Evolutionary conservation across 2,888 invertebrate genomes (phyloP).

Genomic region (Boloria selene): DNA sequence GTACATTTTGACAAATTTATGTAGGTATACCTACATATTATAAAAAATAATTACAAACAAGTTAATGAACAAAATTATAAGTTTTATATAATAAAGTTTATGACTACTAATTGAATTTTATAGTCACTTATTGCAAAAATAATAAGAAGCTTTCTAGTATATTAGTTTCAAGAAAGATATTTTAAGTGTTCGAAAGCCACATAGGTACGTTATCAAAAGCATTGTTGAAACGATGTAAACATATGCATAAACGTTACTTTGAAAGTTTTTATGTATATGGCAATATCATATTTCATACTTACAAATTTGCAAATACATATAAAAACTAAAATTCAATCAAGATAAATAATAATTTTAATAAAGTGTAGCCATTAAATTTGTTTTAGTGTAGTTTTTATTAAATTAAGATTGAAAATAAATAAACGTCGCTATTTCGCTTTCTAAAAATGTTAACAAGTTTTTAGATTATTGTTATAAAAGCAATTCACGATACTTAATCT

Average conservation of each 20-base stretch:
- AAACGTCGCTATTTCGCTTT: conserved; percentile 36
- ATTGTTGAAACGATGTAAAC: conserved; percentile 1
- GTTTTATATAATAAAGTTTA: too few relatives aligned
- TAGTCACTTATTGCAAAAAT: too few relatives aligned
- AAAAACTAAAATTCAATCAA: conserved; percentile 37
- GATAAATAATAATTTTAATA: conserved; percentile 36
- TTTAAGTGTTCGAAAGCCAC: background rate
- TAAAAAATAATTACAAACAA: too few relatives aligned
- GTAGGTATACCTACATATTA: too few relatives aligned
- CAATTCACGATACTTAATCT: conserved; percentile 37
- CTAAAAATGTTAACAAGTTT: conserved; percentile 33
- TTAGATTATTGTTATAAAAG: conserved; percentile 30
- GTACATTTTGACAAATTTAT: too few relatives aligned
- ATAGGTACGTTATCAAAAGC: background rate
- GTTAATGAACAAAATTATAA: too few relatives aligned
- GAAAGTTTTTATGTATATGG: conserved; percentile 12
- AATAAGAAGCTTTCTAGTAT: too few relatives aligned
- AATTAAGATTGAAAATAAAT: conserved; percentile 38
- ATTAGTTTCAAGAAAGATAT: too few relatives aligned
- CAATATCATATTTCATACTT: conserved; percentile 9
- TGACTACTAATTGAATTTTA: too few relatives aligned
- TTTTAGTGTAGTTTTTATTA: conserved; percentile 27
- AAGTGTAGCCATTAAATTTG: conserved; percentile 34
- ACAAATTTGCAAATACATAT: conserved; percentile 22
- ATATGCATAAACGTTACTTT: conserved; percentile 10